Percentiles rank a stretch among this genome's conserved stretches.
phyloP scores from a whole-genome alignment of 2,113 vertebrate species.

The Scatophagus argus region DNA sequence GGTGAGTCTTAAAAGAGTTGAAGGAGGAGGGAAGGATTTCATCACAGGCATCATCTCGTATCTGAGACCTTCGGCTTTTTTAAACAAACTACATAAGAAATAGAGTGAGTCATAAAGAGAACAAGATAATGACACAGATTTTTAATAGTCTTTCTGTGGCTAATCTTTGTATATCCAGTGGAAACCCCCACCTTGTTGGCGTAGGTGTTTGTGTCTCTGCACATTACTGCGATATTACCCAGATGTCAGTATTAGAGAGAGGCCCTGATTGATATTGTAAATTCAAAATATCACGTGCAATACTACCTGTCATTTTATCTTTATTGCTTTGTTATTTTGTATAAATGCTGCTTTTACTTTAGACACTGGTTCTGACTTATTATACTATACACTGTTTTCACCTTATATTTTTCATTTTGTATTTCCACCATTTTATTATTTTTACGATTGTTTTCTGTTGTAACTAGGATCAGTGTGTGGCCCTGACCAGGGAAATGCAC shows the following conservation, averaged over 20 bases:
- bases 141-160: constrained; percentile 4
- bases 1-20: background rate
- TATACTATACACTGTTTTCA: no score
- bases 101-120: constrained; percentile 4
- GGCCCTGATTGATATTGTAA: no score
- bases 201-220: background rate
- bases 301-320: no score
- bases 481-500: no score
- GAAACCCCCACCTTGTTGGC: background rate
- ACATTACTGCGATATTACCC: constrained; percentile 31
- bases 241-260: constrained; percentile 44
- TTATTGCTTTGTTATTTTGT: no score
- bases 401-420: no score
- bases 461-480: no score
- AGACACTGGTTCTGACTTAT: no score
- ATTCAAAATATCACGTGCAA: no score
- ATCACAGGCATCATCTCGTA: background rate
- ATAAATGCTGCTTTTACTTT: no score
- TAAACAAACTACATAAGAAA: background rate
- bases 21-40: background rate
- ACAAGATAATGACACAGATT: constrained; percentile 6
- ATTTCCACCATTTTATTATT: no score
- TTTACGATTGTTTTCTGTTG: no score
- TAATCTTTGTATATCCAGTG: constrained; percentile 4
- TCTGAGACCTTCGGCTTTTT: background rate